These are phyloP conservation scores for Aphidoletes aphidimyza DNA, from an alignment of 2,888 invertebrate genomes.

Conservation along the genomic window DNA sequence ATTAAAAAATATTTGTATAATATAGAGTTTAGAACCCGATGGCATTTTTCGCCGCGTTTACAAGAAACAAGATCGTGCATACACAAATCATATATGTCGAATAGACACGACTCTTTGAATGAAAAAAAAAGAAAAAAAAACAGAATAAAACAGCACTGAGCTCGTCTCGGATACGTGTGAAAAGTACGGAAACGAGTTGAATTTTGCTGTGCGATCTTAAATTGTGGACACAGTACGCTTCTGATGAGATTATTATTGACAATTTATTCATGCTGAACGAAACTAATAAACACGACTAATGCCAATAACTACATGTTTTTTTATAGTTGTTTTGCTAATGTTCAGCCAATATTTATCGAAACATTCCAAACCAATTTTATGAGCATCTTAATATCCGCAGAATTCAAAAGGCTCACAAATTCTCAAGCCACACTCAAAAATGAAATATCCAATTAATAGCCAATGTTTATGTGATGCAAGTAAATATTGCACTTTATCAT, in stretches of 20 bases:
- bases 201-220: too few relatives aligned
- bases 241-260: slow-evolving; percentile 18
- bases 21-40: slow-evolving; percentile 16
- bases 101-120: background rate
- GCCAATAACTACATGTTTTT: background rate
- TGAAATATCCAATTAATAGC: slow-evolving; percentile 31
- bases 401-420: too few relatives aligned
- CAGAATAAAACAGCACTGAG: too few relatives aligned
- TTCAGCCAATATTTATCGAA: background rate
- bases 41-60: slow-evolving; percentile 1
- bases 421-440: background rate
- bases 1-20: slow-evolving; percentile 22
- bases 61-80: background rate
- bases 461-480: background rate
- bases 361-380: background rate
- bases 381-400: background rate
- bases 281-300: slow-evolving; percentile 3
- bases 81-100: background rate
- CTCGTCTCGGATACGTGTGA: background rate
- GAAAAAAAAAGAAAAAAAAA: background rate
- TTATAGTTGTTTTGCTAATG: slow-evolving; percentile 3
- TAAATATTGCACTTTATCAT: background rate
- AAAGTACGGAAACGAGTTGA: background rate
- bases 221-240: background rate
- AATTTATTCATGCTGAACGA: slow-evolving; percentile 32